phyloP scores from a whole-genome alignment of 2,888 invertebrate genomes.

The Augochlorella aurata region DNA sequence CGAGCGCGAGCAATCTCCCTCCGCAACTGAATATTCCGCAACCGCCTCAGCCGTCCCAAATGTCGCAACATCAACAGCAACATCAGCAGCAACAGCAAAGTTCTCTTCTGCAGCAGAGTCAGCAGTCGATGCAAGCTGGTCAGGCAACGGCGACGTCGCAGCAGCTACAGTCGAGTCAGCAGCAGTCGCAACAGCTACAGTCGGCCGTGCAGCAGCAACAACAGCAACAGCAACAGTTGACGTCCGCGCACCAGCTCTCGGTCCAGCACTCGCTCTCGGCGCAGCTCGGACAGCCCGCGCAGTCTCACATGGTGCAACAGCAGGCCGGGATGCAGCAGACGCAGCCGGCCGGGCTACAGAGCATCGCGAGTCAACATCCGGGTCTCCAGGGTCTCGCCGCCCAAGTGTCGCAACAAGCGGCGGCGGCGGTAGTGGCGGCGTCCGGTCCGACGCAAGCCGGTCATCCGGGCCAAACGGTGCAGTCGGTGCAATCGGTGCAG shows the following conservation, averaged over 20 bases:
- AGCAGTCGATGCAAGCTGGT: constrained; percentile 66
- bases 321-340: constrained; percentile 67
- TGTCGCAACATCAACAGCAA: constrained; percentile 67
- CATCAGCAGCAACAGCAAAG: constrained; percentile 70
- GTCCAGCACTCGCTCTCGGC: constrained; percentile 72
- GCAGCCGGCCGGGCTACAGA: constrained; percentile 67
- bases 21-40: constrained; percentile 80
- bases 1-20: constrained; percentile 72
- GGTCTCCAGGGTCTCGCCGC: constrained; percentile 72
- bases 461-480: constrained; percentile 71
- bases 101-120: constrained; percentile 68
- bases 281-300: constrained; percentile 72
- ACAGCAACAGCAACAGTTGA: constrained; percentile 71
- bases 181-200: constrained; percentile 67
- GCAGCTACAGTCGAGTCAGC: constrained; percentile 70
- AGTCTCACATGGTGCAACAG: constrained; percentile 77
- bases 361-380: constrained; percentile 71
- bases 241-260: constrained; percentile 71
- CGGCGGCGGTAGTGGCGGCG: constrained; percentile 65
- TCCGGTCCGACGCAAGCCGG: constrained; percentile 52
- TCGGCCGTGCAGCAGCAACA: constrained; percentile 71
- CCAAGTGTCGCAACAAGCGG: constrained; percentile 73
- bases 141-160: constrained; percentile 62
- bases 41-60: constrained; percentile 76
- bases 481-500: constrained; percentile 72